These are phyloP conservation scores for Pteronotus mesoamericanus DNA, from an alignment of 2,797 vertebrate genomes.

Conservation along the genomic window DNA sequence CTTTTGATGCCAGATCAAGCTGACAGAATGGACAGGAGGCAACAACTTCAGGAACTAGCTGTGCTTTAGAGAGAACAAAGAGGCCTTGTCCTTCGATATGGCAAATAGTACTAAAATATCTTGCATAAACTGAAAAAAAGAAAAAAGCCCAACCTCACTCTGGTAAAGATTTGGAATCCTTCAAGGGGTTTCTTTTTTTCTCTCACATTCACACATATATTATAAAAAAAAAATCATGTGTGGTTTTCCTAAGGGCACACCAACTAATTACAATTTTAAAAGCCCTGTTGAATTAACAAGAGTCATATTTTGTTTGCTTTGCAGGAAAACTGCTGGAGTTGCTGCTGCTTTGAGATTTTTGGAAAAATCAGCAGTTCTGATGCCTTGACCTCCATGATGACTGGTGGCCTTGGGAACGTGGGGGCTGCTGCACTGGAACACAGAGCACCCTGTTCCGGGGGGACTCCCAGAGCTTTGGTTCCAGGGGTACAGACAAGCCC, in stretches of 20 bases:
- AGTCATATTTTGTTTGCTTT: conserved; percentile 80
- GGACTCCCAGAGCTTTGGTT: not conserved
- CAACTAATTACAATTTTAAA: conserved; percentile 77
- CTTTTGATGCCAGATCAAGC: conserved; percentile 30
- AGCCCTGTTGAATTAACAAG: conserved; percentile 80
- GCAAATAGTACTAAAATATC: conserved; percentile 59
- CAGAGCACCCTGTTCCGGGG: not conserved
- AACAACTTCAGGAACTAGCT: not conserved
- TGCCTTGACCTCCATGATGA: conserved; percentile 79
- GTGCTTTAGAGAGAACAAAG: conserved; percentile 58
- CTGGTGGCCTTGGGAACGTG: conserved; percentile 75
- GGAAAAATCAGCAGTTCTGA: conserved; percentile 82
- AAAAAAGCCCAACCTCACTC: not conserved
- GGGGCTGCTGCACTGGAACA: conserved; percentile 75
- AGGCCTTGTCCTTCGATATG: conserved; percentile 58
- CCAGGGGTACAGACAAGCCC: conserved; percentile 25
- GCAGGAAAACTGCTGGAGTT: conserved; percentile 85
- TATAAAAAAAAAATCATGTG: conserved; percentile 58
- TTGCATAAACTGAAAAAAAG: conserved; percentile 21
- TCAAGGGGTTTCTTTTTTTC: conserved; percentile 8
- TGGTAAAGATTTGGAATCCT: conserved; percentile 62
- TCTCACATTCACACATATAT: conserved; percentile 63
- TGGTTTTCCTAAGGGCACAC: conserved; percentile 74
- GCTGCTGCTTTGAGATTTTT: conserved; percentile 82
- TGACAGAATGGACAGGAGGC: not conserved